These are phyloP conservation scores for Saccostrea echinata DNA, from an alignment of 1,140 invertebrate genomes.

Conservation along the genomic window DNA sequence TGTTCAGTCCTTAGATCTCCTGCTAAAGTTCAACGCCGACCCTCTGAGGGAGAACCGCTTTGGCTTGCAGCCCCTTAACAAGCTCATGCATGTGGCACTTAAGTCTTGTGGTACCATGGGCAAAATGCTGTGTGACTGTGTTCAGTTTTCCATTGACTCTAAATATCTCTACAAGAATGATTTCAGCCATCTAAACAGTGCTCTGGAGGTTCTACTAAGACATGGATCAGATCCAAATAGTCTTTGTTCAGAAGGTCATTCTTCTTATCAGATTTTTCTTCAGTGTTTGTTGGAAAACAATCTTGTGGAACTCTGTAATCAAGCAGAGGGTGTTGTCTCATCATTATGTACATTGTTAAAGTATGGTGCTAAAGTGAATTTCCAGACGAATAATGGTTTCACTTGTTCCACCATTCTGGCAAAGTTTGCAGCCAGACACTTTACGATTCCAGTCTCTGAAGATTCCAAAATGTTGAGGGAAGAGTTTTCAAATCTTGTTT, in stretches of 20 bases:
- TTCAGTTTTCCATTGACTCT: slow-evolving; percentile 66
- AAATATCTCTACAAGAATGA: slow-evolving; percentile 72
- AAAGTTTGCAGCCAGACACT: slow-evolving; percentile 64
- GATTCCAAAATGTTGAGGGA: slow-evolving; percentile 12
- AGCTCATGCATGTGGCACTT: slow-evolving; percentile 74
- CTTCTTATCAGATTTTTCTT: slow-evolving; percentile 70
- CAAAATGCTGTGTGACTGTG: slow-evolving; percentile 59
- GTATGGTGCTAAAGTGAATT: slow-evolving; percentile 72
- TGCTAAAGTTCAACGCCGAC: slow-evolving; percentile 76
- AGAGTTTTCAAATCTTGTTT: slow-evolving; percentile 66
- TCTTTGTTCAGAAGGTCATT: slow-evolving; percentile 71
- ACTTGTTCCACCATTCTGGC: slow-evolving; percentile 68
- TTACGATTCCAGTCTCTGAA: slow-evolving; percentile 50
- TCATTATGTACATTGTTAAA: slow-evolving; percentile 65
- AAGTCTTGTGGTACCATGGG: slow-evolving; percentile 62
- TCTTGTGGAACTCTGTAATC: slow-evolving; percentile 59
- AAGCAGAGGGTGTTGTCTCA: slow-evolving; percentile 61
- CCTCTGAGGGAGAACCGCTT: slow-evolving; percentile 66
- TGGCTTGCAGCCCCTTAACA: slow-evolving; percentile 70
- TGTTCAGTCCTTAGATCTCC: slow-evolving; percentile 66
- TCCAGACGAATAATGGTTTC: slow-evolving; percentile 57
- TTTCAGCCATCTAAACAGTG: slow-evolving; percentile 63
- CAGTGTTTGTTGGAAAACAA: slow-evolving; percentile 71
- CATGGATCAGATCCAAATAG: slow-evolving; percentile 68
- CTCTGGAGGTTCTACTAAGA: slow-evolving; percentile 68